Conservation (phyloP, 2,113 vertebrate species). For the Craseonycteris thonglongyai region DNA sequence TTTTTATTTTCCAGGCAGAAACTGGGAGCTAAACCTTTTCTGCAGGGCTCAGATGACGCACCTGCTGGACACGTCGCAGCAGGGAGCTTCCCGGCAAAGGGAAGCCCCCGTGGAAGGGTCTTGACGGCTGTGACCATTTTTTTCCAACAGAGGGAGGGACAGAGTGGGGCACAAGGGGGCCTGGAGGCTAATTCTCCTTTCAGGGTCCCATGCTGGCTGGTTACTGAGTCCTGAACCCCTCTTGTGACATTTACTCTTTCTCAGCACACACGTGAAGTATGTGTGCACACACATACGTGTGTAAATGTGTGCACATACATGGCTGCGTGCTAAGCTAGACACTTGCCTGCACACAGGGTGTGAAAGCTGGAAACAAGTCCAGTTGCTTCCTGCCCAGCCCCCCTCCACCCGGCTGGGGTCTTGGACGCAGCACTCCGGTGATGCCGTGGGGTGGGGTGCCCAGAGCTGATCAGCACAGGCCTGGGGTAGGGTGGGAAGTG, state of each 20-base stretch:
- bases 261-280: fast-evolving
- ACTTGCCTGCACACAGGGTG: neutral
- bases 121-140: fast-evolving
- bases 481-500: fast-evolving
- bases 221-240: fast-evolving
- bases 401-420: neutral
- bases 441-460: neutral
- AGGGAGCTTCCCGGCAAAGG: too few relatives aligned
- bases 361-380: neutral
- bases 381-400: too few relatives aligned
- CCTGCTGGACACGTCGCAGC: neutral
- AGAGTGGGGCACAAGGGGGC: neutral
- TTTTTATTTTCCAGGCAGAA: neutral
- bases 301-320: fast-evolving
- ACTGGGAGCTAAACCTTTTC: neutral
- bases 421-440: too few relatives aligned
- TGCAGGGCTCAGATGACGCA: neutral
- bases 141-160: neutral
- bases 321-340: neutral
- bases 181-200: neutral
- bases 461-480: neutral
- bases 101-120: neutral
- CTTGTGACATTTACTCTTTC: neutral
- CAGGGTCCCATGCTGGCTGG: neutral
- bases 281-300: too few relatives aligned